A percentile compares a stretch with the other conserved stretches of the same genome.
Evolutionary conservation across 1,140 invertebrate species (phyloP).

Genomic region (Drosophila miranda): DNA sequence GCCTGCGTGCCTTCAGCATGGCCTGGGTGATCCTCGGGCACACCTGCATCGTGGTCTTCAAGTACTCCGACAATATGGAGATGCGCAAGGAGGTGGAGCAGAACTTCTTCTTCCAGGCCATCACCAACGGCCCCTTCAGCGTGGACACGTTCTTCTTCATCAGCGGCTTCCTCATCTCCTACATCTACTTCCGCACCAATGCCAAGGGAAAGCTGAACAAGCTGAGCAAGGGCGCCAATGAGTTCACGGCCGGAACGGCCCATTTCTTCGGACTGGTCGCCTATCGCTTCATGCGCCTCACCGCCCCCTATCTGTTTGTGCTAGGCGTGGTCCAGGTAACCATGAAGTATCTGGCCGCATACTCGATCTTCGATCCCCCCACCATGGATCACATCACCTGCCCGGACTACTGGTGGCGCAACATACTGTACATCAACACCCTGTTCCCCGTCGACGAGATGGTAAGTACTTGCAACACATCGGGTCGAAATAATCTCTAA

Average conservation of each 20-base stretch:
- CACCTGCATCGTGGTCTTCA: conserved; percentile 92
- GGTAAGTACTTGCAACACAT: conserved; percentile 83
- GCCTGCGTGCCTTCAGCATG: conserved; percentile 93
- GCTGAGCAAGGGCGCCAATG: conserved; percentile 87
- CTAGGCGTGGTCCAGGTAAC: conserved; percentile 90
- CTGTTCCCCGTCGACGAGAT: conserved; percentile 93
- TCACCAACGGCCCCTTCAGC: conserved; percentile 93
- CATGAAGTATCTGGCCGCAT: conserved; percentile 91
- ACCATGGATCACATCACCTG: conserved; percentile 91
- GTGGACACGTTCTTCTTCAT: conserved; percentile 96
- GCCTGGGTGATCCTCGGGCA: conserved; percentile 96
- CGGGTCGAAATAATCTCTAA: not conserved
- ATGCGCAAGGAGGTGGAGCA: conserved; percentile 90
- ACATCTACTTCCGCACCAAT: conserved; percentile 92
- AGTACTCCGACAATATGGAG: conserved; percentile 93
- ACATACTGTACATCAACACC: conserved; percentile 92
- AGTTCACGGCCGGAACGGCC: conserved; percentile 87
- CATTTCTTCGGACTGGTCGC: conserved; percentile 91
- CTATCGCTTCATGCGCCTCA: conserved; percentile 91
- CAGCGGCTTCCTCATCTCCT: conserved; percentile 91
- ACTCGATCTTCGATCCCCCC: conserved; percentile 92
- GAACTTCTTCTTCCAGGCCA: conserved; percentile 91
- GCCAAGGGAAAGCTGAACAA: conserved; percentile 90
- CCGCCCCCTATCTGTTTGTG: conserved; percentile 92
- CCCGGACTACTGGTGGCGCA: conserved; percentile 93